Base-by-base conservation (phyloP, 2,113 vertebrate species). In the Syngnathoides biaculeatus region DNA sequence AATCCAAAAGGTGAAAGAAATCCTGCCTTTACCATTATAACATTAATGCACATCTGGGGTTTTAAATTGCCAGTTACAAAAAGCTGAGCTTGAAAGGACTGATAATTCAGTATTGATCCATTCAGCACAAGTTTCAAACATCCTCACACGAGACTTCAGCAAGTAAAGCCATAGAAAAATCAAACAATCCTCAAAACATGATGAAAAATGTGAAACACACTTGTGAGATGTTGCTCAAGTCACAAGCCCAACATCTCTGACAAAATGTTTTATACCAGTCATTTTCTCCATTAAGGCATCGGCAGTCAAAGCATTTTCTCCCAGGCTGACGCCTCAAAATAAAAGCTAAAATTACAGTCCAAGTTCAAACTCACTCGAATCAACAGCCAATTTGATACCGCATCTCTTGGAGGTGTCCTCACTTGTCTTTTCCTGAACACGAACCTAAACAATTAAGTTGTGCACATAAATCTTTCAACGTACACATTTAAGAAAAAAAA, bases 391-490 rank as follows among this genome's bases (percentile, higher is more conserved):
- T 40, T 60, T 13, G 19, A 39, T 60, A 40, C 9, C 26, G 27
- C 14, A 40, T n/a, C 58, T 40, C 38, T 40, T 10, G 13, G 35
- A 10, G 11, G n/a, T 22, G 58, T 61, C 58, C 58, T 61, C 38
- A 61, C 58, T 40, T 61, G 58, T 61, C 20, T 40, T 61, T 61
- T 61, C n/a, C 58, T 42, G 7, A 61, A 61, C 58, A 42, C 58
- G 42, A 42, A 61, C 20, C 20, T 11, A 15, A n/a, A n/a, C 38
- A 40, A 40, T 61, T 61, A 61, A 22, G 58, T 61, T 40, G n/a
- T 22, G 1, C 52, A 61, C 38, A 61, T 61, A 61, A 61, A 61
- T 61, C 58, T 61, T 40, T 13, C 58, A 0, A 26, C 11, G 22
- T 55, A 55, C 24, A 55, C 9, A 10, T 59, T 59, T 20, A 20